phyloP scores from a whole-genome alignment of 2,113 vertebrate genomes.

The Callochromis pleurospilus region DNA sequence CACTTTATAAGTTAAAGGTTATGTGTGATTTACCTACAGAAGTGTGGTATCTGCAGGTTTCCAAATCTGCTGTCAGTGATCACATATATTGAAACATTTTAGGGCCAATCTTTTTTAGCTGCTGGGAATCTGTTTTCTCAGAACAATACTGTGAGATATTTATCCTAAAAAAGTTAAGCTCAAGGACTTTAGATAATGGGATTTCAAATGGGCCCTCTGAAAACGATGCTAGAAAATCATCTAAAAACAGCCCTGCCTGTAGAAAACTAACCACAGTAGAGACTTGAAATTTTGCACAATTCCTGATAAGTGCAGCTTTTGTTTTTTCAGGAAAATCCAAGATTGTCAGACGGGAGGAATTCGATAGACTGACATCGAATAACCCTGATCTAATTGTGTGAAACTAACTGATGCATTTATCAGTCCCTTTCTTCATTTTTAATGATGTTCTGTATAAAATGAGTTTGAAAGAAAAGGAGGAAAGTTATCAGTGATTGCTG shows the following conservation, averaged over 20 bases:
- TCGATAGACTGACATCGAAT: not conserved
- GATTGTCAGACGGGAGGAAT: not conserved
- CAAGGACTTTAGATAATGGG: not conserved
- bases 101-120: not conserved
- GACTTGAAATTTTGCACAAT: not conserved
- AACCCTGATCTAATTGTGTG: not conserved
- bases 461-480: not conserved
- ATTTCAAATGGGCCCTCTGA: not conserved
- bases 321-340: not conserved
- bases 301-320: not conserved
- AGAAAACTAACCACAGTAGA: not conserved
- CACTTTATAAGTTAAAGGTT: not conserved
- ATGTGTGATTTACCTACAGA: not conserved
- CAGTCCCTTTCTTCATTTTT: not conserved
- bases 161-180: not conserved
- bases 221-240: not conserved
- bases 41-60: not conserved
- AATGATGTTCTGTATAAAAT: not conserved
- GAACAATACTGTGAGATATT: not conserved
- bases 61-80: not conserved
- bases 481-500: not conserved
- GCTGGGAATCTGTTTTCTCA: not conserved
- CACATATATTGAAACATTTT: not conserved
- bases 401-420: not conserved
- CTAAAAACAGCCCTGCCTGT: not conserved